Conservation (phyloP, 2,113 vertebrate genomes). For the Saccopteryx bilineata region DNA sequence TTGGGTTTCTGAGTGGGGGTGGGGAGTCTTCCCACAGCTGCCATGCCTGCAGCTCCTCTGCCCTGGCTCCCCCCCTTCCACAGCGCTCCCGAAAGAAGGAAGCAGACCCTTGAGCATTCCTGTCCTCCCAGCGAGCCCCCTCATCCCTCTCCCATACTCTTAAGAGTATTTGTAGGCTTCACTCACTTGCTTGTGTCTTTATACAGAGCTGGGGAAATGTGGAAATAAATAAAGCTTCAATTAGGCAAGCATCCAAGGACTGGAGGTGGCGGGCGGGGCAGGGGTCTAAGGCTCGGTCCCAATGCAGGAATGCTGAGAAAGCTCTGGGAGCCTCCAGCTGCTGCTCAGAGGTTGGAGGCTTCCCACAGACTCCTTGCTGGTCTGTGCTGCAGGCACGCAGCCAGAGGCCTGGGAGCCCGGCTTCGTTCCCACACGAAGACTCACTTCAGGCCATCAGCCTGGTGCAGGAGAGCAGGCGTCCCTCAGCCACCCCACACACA, state of each 20-base stretch:
- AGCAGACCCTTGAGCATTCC: slow-evolving; percentile 20
- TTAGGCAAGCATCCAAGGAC: slow-evolving; percentile 87
- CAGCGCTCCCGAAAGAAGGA: slow-evolving; percentile 57
- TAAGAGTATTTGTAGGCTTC: slow-evolving; percentile 28
- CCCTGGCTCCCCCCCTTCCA: slow-evolving; percentile 44
- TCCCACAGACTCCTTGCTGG: slow-evolving; percentile 82
- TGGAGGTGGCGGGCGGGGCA: slow-evolving; percentile 58
- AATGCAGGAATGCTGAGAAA: slow-evolving; percentile 88
- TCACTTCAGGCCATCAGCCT: not conserved
- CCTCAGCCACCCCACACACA: not conserved
- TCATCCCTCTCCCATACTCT: not conserved
- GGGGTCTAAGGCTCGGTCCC: slow-evolving; percentile 72
- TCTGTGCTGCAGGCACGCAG: slow-evolving; percentile 61
- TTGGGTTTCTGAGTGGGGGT: slow-evolving; percentile 75
- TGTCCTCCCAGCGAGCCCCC: not conserved
- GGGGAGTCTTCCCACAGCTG: slow-evolving; percentile 63
- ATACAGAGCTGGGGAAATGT: slow-evolving; percentile 86
- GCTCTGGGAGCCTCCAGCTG: slow-evolving; percentile 66
- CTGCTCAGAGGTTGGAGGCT: slow-evolving; percentile 76
- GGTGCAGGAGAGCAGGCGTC: not conserved
- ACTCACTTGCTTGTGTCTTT: slow-evolving; percentile 63
- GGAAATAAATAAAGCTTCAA: slow-evolving; percentile 89
- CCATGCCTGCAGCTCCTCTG: slow-evolving; percentile 60
- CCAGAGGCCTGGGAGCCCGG: slow-evolving; percentile 74
- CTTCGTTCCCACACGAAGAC: slow-evolving; percentile 65